Percentiles rank a stretch among this genome's conserved stretches.
These are phyloP conservation scores for Chironomus riparius DNA, from an alignment of 2,888 invertebrate species.

Conservation along the genomic window DNA sequence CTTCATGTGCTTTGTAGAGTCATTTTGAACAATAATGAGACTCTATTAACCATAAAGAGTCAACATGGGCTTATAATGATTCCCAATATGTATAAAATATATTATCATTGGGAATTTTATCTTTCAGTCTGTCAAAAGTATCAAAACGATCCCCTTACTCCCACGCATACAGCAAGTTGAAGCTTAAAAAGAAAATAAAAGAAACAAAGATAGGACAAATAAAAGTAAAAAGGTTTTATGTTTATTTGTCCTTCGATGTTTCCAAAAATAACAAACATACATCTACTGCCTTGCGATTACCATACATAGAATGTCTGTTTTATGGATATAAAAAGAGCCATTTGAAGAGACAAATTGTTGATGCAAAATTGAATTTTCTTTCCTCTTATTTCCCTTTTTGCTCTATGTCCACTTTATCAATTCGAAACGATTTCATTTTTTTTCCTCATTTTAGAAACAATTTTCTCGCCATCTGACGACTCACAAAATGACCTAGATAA, in stretches of 20 bases:
- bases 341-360: not conserved
- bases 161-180: too few species aligned
- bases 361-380: conserved; percentile 7
- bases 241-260: not conserved
- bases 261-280: not conserved
- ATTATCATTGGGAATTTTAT: too few species aligned
- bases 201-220: not conserved
- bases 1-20: too few species aligned
- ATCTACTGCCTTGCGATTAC: not conserved
- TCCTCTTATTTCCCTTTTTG: not conserved
- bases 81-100: too few species aligned
- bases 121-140: too few species aligned
- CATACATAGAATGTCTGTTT: not conserved
- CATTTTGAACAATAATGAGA: too few species aligned
- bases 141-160: too few species aligned
- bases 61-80: too few species aligned
- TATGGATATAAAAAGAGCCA: conserved; percentile 3
- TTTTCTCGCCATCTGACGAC: not conserved
- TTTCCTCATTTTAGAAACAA: not conserved
- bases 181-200: not conserved
- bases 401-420: not conserved
- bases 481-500: conserved; percentile 13
- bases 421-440: not conserved
- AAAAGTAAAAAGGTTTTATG: not conserved
- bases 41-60: too few species aligned